Evolutionary conservation across 2,797 vertebrate genomes (phyloP), one percentile per base, ranked within the genome.

Genomic region (Telmatherina bonti): DNA sequence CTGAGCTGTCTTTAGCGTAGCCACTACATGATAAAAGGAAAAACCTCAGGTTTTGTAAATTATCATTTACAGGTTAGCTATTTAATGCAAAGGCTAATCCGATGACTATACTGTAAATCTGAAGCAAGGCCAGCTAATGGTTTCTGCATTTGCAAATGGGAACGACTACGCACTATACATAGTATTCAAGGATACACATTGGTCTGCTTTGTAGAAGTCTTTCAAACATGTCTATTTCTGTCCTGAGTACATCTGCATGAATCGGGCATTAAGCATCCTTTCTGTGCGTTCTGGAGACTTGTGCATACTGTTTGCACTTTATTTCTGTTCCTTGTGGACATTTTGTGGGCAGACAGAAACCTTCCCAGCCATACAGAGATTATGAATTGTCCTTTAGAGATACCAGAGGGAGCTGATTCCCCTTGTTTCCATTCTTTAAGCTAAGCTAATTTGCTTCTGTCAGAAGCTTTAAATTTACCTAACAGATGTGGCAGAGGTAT

Each of bases 361-460:
- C 24, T 38, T 24, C n/a, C 49, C 33, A 59, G 18, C 20, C 1
- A 26, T 33, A 33, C 36, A 47, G 52, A 47, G 45, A 35, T 22
- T 9, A 22, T 43, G 57, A 29, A 22, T 52, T 49, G 35, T 16
- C 22, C 33, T 45, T 54, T 56, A 22, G 1, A 24, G 31, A 24
- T 36, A 47, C 10, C 15, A 63, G 9, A 31, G 41, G 41, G 47
- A 29, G 8, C 31, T 16, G 43, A 45, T 20, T 27, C n/a, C 30
- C 15, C 29, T 13, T 53, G 22, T 53, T 52, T 13, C 13, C 31
- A 27, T 53, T 54, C 26, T 41, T 18, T 54, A 24, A 62, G 26
- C 10, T 53, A 38, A 70, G 35, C 43, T 62, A 59, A 54, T 26
- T 54, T 15, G 11, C 43, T 43, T 41, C 11, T 61, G 53, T 67